Conservation (phyloP, 1,140 invertebrate genomes). For the Pseudomyrmex sp. region DNA sequence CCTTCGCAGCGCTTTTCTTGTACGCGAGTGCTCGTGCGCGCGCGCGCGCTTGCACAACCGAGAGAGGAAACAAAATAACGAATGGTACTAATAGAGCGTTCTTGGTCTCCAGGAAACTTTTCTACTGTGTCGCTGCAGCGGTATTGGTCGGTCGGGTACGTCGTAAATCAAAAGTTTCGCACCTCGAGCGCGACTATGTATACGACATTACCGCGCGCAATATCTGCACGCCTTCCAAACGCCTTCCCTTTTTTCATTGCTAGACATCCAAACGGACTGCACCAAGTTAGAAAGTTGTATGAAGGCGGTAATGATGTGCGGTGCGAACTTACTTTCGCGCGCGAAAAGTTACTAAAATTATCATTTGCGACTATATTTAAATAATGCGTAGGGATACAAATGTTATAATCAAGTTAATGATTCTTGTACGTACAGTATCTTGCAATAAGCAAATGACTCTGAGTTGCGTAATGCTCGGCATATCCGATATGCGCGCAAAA, state of each 20-base stretch:
- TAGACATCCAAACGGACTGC: neutral
- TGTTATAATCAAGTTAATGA: neutral
- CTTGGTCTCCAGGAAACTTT: conserved; percentile 71
- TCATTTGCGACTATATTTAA: no score
- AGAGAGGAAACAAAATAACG: conserved; percentile 73
- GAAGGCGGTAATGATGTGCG: neutral
- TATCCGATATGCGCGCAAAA: conserved; percentile 3
- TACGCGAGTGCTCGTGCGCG: neutral
- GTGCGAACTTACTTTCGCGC: neutral
- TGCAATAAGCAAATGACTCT: neutral
- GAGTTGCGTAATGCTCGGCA: neutral
- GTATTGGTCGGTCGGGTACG: conserved; percentile 57
- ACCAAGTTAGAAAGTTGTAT: conserved; percentile 41
- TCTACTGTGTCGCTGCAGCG: conserved; percentile 33
- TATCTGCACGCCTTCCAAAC: conserved; percentile 53
- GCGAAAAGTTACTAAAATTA: no score
- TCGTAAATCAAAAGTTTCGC: conserved; percentile 77
- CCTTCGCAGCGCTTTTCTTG: conserved; percentile 61
- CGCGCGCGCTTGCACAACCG: conserved; percentile 19
- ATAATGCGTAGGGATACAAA: neutral
- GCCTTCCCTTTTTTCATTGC: neutral
- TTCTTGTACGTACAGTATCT: neutral
- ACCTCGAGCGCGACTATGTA: conserved; percentile 61
- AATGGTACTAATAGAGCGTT: conserved; percentile 77
- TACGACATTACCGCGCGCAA: conserved; percentile 38